phyloP scores from a whole-genome alignment of 1,140 invertebrate genomes.

The Planococcus citri region DNA sequence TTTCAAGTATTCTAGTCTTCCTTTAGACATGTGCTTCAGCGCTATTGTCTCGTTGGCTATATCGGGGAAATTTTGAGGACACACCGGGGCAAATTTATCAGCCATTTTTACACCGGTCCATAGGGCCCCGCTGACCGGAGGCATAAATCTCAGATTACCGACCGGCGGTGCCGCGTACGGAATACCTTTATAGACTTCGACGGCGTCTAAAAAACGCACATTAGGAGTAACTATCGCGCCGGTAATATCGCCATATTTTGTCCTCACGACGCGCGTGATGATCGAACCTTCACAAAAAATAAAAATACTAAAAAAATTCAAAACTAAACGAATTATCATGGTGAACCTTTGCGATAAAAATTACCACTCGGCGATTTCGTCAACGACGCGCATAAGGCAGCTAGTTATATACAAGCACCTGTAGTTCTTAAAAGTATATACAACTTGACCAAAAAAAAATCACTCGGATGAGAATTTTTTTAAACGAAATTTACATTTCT shows the following conservation, averaged over 20 bases:
- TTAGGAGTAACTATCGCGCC: constrained; percentile 75
- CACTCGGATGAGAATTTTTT: no score
- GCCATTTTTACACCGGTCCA: constrained; percentile 85
- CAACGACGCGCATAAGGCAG: no score
- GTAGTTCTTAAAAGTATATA: no score
- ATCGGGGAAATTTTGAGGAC: constrained; percentile 73
- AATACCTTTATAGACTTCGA: constrained; percentile 86
- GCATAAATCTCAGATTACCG: constrained; percentile 84
- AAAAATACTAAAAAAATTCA: background rate
- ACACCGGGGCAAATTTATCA: constrained; percentile 74
- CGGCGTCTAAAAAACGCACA: constrained; percentile 64
- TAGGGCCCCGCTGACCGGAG: constrained; percentile 75
- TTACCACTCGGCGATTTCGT: no score
- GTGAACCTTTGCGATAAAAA: no score
- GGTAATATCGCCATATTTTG: constrained; percentile 78
- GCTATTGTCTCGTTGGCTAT: constrained; percentile 70
- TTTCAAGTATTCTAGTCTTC: constrained; percentile 70
- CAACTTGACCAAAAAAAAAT: no score
- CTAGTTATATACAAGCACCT: no score
- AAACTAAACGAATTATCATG: background rate
- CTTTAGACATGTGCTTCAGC: constrained; percentile 68
- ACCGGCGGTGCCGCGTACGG: constrained; percentile 89
- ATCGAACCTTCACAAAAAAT: background rate
- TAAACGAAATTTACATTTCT: background rate
- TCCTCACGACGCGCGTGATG: constrained; percentile 60